These are phyloP conservation scores for Aradophagus sp. DNA, from an alignment of 1,140 invertebrate species.

Conservation along the genomic window DNA sequence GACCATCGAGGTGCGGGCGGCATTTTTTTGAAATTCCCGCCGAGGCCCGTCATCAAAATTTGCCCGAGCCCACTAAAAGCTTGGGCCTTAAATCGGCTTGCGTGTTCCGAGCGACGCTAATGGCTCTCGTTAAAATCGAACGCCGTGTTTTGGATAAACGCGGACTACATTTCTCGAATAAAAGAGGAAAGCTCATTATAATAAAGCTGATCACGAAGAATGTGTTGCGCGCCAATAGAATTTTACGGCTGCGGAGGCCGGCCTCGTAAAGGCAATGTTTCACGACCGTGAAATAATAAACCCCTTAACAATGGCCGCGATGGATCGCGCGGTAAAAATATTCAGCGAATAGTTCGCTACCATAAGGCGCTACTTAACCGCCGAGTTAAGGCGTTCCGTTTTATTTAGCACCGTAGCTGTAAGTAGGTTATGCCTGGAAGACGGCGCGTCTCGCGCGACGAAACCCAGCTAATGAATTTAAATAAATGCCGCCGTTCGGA, in stretches of 20 bases:
- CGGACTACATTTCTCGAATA: conserved; percentile 55
- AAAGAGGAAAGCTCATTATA: conserved; percentile 58
- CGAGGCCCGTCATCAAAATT: conserved; percentile 13
- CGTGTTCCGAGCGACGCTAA: conserved; percentile 33
- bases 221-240: conserved; percentile 54
- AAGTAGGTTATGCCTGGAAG: conserved; percentile 46
- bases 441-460: conserved; percentile 16
- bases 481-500: conserved; percentile 31
- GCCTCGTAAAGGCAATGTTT: conserved; percentile 60
- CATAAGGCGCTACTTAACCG: conserved; percentile 56
- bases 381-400: conserved; percentile 55
- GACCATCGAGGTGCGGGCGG: no score
- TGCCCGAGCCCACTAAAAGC: not conserved
- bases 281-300: conserved; percentile 61
- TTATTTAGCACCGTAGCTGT: conserved; percentile 49
- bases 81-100: conserved; percentile 1
- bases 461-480: conserved; percentile 27
- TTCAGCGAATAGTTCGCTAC: conserved; percentile 56
- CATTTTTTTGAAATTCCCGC: no score
- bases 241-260: conserved; percentile 51
- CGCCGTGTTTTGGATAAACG: conserved; percentile 54
- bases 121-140: conserved; percentile 50
- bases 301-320: conserved; percentile 56
- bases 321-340: conserved; percentile 55
- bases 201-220: conserved; percentile 58